Percentiles rank a stretch among this genome's conserved stretches.
Evolutionary conservation across 2,113 vertebrate genomes (phyloP).

Genomic region (Myrmecophaga tridactyla): DNA sequence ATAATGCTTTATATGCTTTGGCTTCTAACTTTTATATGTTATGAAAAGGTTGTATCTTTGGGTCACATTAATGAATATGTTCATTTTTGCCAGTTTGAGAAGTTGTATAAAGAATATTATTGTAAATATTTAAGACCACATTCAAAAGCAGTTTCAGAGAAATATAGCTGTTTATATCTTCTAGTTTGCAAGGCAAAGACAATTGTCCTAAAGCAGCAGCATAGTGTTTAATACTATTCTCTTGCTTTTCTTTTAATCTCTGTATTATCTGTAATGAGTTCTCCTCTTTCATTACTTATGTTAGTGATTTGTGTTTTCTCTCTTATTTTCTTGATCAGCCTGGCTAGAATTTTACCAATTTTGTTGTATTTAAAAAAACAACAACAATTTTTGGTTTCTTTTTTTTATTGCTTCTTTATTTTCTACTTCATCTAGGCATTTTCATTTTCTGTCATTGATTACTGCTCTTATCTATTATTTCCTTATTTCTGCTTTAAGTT

Average conservation of each 20-base stretch:
- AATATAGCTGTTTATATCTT: neutral
- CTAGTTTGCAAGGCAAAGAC: neutral
- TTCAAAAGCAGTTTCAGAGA: constrained; percentile 29
- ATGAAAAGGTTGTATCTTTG: neutral
- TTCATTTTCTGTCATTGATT: constrained; percentile 27
- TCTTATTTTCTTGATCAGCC: constrained; percentile 1
- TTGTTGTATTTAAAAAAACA: neutral
- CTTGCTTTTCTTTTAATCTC: constrained; percentile 44
- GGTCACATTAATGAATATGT: neutral
- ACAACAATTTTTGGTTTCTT: neutral
- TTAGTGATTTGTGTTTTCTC: neutral
- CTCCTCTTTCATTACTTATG: neutral
- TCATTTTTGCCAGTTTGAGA: constrained; percentile 12
- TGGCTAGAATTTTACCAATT: constrained; percentile 26
- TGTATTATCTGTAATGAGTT: neutral
- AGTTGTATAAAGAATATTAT: neutral
- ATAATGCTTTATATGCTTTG: neutral
- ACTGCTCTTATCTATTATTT: neutral
- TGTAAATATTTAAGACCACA: neutral
- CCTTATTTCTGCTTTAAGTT: neutral
- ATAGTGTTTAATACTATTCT: neutral
- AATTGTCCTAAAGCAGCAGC: neutral
- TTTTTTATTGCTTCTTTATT: neutral
- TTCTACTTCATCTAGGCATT: neutral
- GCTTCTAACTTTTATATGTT: neutral